Evolutionary conservation across 2,888 invertebrate genomes (phyloP).

Genomic region (Andrena camellia): DNA sequence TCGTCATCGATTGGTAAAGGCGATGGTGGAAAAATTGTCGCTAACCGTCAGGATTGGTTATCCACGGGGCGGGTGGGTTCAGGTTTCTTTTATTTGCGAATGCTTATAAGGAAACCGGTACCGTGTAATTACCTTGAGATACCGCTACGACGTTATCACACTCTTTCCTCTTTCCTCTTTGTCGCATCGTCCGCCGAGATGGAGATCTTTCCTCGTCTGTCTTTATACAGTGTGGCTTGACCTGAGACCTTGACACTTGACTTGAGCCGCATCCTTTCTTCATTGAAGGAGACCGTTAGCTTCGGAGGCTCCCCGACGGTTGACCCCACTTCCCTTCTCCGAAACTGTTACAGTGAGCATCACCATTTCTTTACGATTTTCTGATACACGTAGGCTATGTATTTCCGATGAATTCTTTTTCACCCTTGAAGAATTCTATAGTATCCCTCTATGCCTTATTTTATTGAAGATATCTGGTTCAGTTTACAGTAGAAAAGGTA

Average conservation of each 20-base stretch:
- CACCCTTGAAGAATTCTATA: not conserved
- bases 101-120: constrained; percentile 65
- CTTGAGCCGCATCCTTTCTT: constrained; percentile 51
- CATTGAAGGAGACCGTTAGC: constrained; percentile 56
- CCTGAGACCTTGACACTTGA: constrained; percentile 62
- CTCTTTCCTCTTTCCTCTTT: constrained; percentile 51
- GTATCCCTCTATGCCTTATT: no score
- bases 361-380: not conserved
- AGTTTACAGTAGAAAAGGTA: no score
- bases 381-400: not conserved
- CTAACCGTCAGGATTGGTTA: constrained; percentile 4
- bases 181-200: constrained; percentile 54
- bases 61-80: constrained; percentile 8
- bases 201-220: constrained; percentile 54
- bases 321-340: constrained; percentile 24
- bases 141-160: constrained; percentile 69
- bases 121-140: constrained; percentile 68
- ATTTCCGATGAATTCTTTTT: not conserved
- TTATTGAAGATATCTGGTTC: no score
- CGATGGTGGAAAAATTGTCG: constrained; percentile 27
- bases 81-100: constrained; percentile 41
- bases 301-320: constrained; percentile 23
- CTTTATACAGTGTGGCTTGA: constrained; percentile 58
- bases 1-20: not conserved
- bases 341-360: not conserved